Evolutionary conservation across 2,113 vertebrate species (phyloP).

Genomic region (Turnix velox): DNA sequence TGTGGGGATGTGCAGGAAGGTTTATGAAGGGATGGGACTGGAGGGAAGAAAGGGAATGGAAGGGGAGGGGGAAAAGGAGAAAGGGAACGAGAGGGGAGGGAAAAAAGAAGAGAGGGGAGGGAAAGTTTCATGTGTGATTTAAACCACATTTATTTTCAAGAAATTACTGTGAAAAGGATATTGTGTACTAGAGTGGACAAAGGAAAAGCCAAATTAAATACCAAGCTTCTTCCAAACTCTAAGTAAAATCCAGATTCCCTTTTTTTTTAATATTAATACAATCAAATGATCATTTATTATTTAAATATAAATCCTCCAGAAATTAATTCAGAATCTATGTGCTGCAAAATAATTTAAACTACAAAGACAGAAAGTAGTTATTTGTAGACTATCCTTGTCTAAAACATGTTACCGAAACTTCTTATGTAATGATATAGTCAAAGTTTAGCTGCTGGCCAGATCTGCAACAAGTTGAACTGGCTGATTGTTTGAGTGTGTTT

Average conservation of each 20-base stretch:
- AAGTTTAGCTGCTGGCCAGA: background rate
- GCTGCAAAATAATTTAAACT: background rate
- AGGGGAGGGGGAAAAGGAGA: too few species aligned
- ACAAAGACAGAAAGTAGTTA: background rate
- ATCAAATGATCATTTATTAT: background rate
- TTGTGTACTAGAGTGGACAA: background rate
- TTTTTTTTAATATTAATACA: background rate
- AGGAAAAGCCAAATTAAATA: background rate
- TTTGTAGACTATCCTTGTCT: background rate
- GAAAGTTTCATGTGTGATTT: background rate
- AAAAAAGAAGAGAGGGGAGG: too few species aligned
- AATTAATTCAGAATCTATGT: background rate
- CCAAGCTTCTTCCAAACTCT: background rate
- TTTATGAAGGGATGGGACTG: too few species aligned
- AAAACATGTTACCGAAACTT: background rate
- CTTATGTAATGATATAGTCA: background rate
- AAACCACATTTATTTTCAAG: background rate
- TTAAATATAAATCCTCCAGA: background rate
- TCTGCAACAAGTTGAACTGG: background rate
- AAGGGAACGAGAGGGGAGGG: too few species aligned
- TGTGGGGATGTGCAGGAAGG: too few species aligned
- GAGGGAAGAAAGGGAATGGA: too few species aligned
- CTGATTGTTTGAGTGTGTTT: background rate
- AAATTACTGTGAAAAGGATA: background rate
- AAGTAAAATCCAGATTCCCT: background rate